Base-by-base conservation (phyloP, 2,797 vertebrate species). In the Chromis chromis region DNA sequence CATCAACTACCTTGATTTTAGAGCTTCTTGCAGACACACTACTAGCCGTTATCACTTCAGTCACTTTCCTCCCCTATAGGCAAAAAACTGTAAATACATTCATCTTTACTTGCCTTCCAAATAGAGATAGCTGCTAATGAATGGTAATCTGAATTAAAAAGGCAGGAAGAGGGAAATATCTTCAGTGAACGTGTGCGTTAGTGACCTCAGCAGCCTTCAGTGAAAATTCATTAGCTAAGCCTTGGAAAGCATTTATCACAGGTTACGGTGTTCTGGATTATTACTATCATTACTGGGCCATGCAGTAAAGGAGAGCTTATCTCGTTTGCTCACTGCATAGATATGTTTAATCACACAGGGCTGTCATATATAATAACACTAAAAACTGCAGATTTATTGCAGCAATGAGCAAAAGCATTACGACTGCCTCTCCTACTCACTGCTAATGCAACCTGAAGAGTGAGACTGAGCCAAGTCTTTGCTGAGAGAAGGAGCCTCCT, bases 181-280 rank as follows among this genome's bases (percentile, higher is more conserved):
- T 36, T 19, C 22, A 25, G 28, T 62, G 64, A 14, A 8, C 21
- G 24, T 22, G 53, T 12, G n/a, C 1, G 24, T 46, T n/a, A 60
- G 62, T 50, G 83, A 87, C 58, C 72, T 61, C 58, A 11, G 49
- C 42, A 64, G 64, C 57, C 68, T 50, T 61, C 74, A 78, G 74
- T 65, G 55, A 59, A 78, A 78, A 84, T 81, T 84, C 70, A 86
- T 89, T 80, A 87, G 67, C 76, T 73, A 36, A 86, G 50, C 61
- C 68, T 68, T 9, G 21, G 31, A 83, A 72, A 70, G 54, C 62
- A 67, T 91, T 88, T 68, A 82, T 89, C 79, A 62, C 79, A 84
- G 81, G 81, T 89, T 86, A 86, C 74, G 21, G 69, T 65, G 78
- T 79, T 81, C 79, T 84, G 89, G 86, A 88, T 89, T 84, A 81